Conservation (phyloP, 2,113 vertebrate genomes). For the Protobothrops mucrosquamatus region DNA sequence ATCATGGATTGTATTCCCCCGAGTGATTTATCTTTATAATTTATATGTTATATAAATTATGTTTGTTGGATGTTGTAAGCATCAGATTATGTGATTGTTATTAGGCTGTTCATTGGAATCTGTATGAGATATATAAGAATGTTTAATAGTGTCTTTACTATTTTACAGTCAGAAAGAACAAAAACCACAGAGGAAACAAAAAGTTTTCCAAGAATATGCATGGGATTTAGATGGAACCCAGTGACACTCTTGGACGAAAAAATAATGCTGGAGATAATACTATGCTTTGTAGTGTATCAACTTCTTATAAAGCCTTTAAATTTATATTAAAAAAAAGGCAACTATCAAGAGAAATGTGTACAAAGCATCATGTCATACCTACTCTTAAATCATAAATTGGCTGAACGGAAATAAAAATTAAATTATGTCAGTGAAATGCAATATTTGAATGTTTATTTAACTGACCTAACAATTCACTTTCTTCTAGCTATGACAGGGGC, state of each 20-base stretch:
- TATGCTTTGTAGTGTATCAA: not conserved
- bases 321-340: not conserved
- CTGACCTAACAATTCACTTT: rapidly evolving
- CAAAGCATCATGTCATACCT: not conserved
- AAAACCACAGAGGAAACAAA: not conserved
- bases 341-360: not conserved
- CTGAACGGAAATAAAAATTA: not conserved
- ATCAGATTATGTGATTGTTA: not conserved
- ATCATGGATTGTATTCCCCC: not conserved
- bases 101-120: not conserved
- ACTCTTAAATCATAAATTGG: not conserved
- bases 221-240: not conserved
- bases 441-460: not conserved
- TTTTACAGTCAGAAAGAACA: not conserved
- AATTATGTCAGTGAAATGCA: not conserved
- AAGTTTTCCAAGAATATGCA: not conserved
- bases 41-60: no score
- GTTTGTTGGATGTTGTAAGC: not conserved
- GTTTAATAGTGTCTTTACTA: not conserved
- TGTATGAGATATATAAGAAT: not conserved
- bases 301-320: not conserved
- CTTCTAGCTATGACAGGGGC: constrained; percentile 87
- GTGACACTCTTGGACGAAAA: not conserved
- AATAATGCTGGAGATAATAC: not conserved
- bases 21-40: not conserved